phyloP scores from a whole-genome alignment of 2,797 vertebrate species.

The Poeciliopsis gracilis region DNA sequence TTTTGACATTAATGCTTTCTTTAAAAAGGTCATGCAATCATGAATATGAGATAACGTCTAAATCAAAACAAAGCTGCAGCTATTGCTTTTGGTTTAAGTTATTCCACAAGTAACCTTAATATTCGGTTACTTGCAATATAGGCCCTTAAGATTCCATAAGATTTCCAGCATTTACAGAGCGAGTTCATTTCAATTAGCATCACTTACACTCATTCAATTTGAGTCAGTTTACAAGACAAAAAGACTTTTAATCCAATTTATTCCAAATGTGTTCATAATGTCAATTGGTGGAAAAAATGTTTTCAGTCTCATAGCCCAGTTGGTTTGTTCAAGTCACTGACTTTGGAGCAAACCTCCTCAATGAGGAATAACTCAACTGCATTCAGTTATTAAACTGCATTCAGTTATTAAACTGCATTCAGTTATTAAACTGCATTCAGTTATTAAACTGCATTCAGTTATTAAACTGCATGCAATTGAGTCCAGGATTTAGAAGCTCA shows the following conservation, averaged over 20 bases:
- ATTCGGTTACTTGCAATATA: neutral
- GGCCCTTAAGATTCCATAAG: neutral
- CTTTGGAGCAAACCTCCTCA: neutral
- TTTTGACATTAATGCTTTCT: conserved; percentile 13
- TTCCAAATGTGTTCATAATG: neutral
- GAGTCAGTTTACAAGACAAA: neutral
- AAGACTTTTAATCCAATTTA: neutral
- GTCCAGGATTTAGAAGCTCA: neutral
- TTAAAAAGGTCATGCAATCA: neutral
- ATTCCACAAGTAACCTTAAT: neutral
- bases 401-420: neutral
- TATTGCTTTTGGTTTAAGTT: neutral
- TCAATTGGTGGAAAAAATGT: neutral
- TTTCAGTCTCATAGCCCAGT: neutral
- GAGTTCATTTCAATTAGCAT: neutral
- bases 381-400: neutral
- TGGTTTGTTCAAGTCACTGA: neutral
- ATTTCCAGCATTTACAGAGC: neutral
- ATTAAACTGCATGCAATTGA: neutral
- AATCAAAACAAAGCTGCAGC: neutral
- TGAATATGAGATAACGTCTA: neutral
- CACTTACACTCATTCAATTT: neutral
- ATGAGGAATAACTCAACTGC: neutral
- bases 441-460: neutral
- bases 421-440: neutral